phyloP scores from a whole-genome alignment of 64 coral and sea anemone species.

The Porites australiensis region DNA sequence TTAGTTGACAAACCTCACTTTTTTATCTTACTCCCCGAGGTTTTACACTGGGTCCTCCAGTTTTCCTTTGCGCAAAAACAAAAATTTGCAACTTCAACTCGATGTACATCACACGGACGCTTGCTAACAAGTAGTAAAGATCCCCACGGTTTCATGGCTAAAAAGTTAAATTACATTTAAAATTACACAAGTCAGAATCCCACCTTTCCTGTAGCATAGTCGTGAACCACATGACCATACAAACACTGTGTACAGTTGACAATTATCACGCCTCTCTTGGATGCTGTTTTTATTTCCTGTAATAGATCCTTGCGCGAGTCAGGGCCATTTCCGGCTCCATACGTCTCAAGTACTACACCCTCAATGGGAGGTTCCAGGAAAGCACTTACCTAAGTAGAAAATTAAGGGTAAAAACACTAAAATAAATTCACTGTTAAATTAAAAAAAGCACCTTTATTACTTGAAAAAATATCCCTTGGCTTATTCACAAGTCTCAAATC shows the following conservation, averaged over 20 bases:
- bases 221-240: slow-evolving; percentile 85
- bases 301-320: slow-evolving; percentile 79
- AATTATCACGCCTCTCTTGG: slow-evolving; percentile 87
- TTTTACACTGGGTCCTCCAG: too few relatives aligned
- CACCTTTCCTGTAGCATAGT: slow-evolving; percentile 94
- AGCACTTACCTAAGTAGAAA: slow-evolving; percentile 63
- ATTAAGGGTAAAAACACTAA: not conserved
- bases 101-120: too few relatives aligned
- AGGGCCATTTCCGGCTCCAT: slow-evolving; percentile 90
- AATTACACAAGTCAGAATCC: not conserved
- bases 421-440: too few relatives aligned
- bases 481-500: too few relatives aligned
- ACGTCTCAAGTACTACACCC: slow-evolving; percentile 95
- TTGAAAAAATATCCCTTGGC: not conserved
- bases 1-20: too few relatives aligned
- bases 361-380: slow-evolving; percentile 89
- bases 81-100: too few relatives aligned
- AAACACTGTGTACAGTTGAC: slow-evolving; percentile 98
- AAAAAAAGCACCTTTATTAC: not conserved
- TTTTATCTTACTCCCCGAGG: too few relatives aligned
- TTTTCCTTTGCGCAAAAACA: too few relatives aligned
- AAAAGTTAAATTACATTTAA: too few relatives aligned
- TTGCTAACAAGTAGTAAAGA: too few relatives aligned
- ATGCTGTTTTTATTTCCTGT: slow-evolving; percentile 67
- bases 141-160: too few relatives aligned